Evolutionary conservation across 2,113 vertebrate species (phyloP), one percentile per base, ranked within the genome.

Genomic region (Nestor notabilis): DNA sequence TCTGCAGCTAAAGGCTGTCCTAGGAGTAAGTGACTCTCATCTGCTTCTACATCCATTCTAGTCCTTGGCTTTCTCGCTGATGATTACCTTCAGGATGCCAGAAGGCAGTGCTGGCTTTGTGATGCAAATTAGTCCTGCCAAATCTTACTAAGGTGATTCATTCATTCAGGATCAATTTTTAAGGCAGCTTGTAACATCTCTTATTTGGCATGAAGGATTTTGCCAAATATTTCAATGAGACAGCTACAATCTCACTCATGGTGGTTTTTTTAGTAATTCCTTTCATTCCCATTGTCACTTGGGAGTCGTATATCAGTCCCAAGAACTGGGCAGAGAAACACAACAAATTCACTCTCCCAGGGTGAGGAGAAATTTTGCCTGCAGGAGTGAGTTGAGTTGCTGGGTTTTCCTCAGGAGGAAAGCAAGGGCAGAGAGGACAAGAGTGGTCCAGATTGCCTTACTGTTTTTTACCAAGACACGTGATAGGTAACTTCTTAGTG

Each of bases 61-160:
- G 53, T 69, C 49, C 37, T 85, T 77, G 58, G 49, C 70, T 65
- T 80, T 87, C 47, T 69, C 71, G 44, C 70, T 85, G 55, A 55
- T 25, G 15, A 1, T 79, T 79, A 24, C 56, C 47, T 50, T 82
- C 56, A 24, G 39, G 86, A 44, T 86, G 75, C 78, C 55, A 86
- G 76, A 20, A 88, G 68, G 71, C 75, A 28, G 19, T 44, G 71
- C 64, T 88, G 83, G 50, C 69, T 94, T 96, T 90, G 85, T 46
- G 50, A 94, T 88, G 78, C 70, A 89, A 85, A 88, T 93, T 46
- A 77, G n/a, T 60, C 64, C 86, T 95, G 55, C 82, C 88, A 86
- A 20, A n/a, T 83, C 41, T 82, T 63, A 31, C 70, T 66, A 90
- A 96, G n/a, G 68, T 63, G 68, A 46, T 68, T 94, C 60, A 37